Conservation (phyloP, 2,888 invertebrate genomes). For the Agrilus cyanescens region DNA sequence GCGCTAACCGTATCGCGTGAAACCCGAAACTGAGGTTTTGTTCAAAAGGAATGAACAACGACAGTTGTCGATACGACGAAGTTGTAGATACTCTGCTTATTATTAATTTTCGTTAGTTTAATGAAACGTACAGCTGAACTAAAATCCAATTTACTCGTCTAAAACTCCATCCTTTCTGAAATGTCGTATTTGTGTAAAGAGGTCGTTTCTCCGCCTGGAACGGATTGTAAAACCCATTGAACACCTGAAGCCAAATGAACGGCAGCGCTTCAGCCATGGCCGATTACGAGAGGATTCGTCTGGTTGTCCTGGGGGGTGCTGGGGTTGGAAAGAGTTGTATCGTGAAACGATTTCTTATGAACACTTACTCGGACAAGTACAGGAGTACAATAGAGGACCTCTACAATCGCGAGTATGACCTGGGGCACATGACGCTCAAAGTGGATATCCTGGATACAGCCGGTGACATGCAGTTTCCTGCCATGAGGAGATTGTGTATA, state of each 20-base stretch:
- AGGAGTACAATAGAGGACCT: constrained; percentile 81
- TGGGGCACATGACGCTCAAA: constrained; percentile 63
- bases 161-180: too few species aligned
- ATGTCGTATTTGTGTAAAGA: too few species aligned
- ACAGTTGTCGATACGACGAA: too few species aligned
- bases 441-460: constrained; percentile 73
- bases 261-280: constrained; percentile 44
- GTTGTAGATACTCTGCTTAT: too few species aligned
- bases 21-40: too few species aligned
- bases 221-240: too few species aligned
- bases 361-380: constrained; percentile 70
- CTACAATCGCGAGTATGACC: constrained; percentile 71
- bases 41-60: too few species aligned
- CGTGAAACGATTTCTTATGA: constrained; percentile 66
- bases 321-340: constrained; percentile 80
- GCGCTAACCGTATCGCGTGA: too few species aligned
- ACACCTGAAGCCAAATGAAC: constrained; percentile 21
- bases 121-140: too few species aligned
- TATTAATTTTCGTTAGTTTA: too few species aligned
- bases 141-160: too few species aligned
- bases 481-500: constrained; percentile 78
- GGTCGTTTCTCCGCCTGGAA: too few species aligned
- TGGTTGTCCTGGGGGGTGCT: constrained; percentile 72
- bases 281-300: constrained; percentile 65
- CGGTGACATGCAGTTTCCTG: constrained; percentile 81